Conservation (phyloP, 2,888 invertebrate genomes). For the Ochropleura plecta region DNA sequence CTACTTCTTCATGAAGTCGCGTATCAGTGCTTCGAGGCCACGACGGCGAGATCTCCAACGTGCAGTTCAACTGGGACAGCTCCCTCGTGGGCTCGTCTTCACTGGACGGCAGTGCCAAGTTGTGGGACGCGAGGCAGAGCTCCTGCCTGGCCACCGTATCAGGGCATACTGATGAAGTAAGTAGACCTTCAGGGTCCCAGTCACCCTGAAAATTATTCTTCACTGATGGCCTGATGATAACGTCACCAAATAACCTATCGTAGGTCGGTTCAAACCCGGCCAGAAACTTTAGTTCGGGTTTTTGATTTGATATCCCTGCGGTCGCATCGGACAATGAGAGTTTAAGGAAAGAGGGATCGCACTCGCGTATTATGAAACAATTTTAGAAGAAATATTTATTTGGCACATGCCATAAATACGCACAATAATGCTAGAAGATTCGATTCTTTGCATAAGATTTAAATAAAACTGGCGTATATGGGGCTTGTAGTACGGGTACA, state of each 20-base stretch:
- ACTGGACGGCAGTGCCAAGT: conserved; percentile 92
- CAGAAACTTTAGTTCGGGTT: not conserved
- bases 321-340: not conserved
- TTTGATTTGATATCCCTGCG: not conserved
- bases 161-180: conserved; percentile 92
- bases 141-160: conserved; percentile 90
- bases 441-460: not conserved
- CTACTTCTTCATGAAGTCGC: conserved; percentile 80
- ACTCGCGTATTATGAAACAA: not conserved
- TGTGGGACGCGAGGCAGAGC: conserved; percentile 92
- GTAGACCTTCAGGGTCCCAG: not conserved
- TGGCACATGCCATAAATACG: not conserved
- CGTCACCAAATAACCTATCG: not conserved
- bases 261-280: not conserved
- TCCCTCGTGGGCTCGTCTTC: conserved; percentile 93
- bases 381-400: not conserved
- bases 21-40: conserved; percentile 91
- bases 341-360: not conserved
- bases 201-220: not conserved
- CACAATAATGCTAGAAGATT: not conserved
- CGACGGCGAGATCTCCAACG: conserved; percentile 92
- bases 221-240: not conserved
- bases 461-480: not conserved
- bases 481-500: not conserved
- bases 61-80: conserved; percentile 93